These are phyloP conservation scores for Limenitis camilla DNA, from an alignment of 2,888 invertebrate species.

Conservation along the genomic window DNA sequence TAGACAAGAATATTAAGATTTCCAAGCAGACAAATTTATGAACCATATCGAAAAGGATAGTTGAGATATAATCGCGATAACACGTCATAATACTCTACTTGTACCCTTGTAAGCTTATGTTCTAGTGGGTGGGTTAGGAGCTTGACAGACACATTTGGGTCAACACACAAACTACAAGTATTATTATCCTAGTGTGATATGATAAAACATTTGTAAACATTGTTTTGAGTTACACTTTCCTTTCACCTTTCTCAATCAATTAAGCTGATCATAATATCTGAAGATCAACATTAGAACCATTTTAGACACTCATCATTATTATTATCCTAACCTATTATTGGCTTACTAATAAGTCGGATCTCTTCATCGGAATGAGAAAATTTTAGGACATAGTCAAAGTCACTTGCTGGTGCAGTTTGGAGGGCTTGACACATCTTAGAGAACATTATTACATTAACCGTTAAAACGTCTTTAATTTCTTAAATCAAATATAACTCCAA, in stretches of 20 bases:
- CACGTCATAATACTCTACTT: constrained; percentile 8
- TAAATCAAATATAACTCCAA: too few relatives aligned
- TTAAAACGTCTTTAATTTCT: too few relatives aligned
- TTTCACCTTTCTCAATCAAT: neutral
- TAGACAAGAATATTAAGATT: too few relatives aligned
- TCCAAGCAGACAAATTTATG: neutral
- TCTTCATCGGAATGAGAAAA: too few relatives aligned
- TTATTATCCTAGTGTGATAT: constrained; percentile 3
- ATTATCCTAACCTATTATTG: too few relatives aligned
- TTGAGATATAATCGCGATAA: constrained; percentile 5
- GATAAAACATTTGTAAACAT: constrained; percentile 2
- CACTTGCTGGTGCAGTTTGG: too few relatives aligned
- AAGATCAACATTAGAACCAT: too few relatives aligned
- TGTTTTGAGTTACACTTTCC: neutral
- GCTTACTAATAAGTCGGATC: too few relatives aligned
- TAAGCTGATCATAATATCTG: neutral
- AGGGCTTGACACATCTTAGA: too few relatives aligned
- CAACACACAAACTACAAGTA: constrained; percentile 1
- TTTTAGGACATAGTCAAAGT: too few relatives aligned
- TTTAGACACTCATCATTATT: too few relatives aligned
- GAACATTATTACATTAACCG: too few relatives aligned
- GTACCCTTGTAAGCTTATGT: constrained; percentile 1
- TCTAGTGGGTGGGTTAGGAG: neutral
- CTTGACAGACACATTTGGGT: constrained; percentile 3
- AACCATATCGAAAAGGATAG: neutral